Evolutionary conservation across 2,888 invertebrate genomes (phyloP), one percentile per base, ranked within the genome.

Genomic region (Xanthostigma xanthostigma): DNA sequence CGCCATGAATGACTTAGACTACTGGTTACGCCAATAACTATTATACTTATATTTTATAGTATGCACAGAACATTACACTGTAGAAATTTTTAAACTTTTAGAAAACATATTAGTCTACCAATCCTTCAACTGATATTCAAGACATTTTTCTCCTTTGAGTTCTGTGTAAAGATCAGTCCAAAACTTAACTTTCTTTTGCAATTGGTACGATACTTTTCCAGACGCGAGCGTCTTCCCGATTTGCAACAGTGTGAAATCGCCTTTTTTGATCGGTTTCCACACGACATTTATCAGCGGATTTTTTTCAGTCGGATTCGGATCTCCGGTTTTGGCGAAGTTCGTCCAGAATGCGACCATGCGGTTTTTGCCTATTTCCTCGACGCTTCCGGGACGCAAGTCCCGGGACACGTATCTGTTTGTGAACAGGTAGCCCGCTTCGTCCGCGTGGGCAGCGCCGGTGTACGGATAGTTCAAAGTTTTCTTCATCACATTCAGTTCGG

Each of bases 371-470:
- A 51, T 49, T 10, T 53, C 54, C 53, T 59, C 59, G n/a, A 53
- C 9, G 40, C 53, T 53, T 6, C 50, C 48, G 9, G 53, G 44
- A 1, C 51, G 50, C 8, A 56, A 51, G 34, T 44, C 42, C 10
- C 56, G 55, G 3, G 56, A 52, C 6, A 47, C n/a, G 9, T 43
- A 33, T 27, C 27, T 3, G 41, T 45, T 52, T 48, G 58, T 57
- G 48, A 62, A 62, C 12, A 62, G 44, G 45, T 62, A 61, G 8
- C 57, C 57, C 12, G 60, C 42, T 11, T 62, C 62, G 51, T 62
- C 62, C 33, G 51, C 57, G 52, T 62, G 62, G 14, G 53, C 51
- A 2, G 53, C 58, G 39, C 62, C 27, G 6, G 5, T 27, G 6
- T 27, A 27, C 6, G 27, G 27, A 27, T 27, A 27, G 6, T 27